phyloP scores from a whole-genome alignment of 2,797 vertebrate genomes.

The Anabas testudineus region DNA sequence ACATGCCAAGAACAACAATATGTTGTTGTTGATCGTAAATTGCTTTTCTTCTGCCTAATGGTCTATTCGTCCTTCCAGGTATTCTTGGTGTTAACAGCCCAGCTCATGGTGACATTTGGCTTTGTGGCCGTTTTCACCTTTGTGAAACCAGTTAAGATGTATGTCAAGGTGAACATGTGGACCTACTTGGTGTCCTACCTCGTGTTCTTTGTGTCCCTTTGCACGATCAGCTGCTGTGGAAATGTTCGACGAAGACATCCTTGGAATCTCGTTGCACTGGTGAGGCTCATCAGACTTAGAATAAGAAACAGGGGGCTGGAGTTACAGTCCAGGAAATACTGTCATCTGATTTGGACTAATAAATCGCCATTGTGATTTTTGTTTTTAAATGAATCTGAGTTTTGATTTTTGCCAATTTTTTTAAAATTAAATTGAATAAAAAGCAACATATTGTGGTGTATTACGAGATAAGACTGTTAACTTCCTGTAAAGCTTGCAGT shows the following conservation, averaged over 20 bases:
- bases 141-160: slow-evolving; percentile 81
- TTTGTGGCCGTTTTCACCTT: slow-evolving; percentile 94
- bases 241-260: slow-evolving; percentile 90
- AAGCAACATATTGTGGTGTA: not conserved
- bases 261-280: slow-evolving; percentile 93
- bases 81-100: slow-evolving; percentile 91
- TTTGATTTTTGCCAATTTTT: not conserved
- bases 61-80: slow-evolving; percentile 79
- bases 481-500: not conserved
- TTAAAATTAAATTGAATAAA: not conserved
- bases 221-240: slow-evolving; percentile 92
- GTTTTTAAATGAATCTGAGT: not conserved
- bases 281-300: slow-evolving; percentile 64
- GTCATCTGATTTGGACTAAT: not conserved
- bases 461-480: not conserved
- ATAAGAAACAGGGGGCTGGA: not conserved
- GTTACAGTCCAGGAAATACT: slow-evolving; percentile 1
- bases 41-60: not conserved
- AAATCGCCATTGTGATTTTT: not conserved
- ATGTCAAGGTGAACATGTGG: slow-evolving; percentile 87
- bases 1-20: not conserved
- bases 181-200: slow-evolving; percentile 90
- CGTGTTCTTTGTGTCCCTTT: slow-evolving; percentile 89
- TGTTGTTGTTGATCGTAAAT: not conserved
- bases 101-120: slow-evolving; percentile 90